Evolutionary conservation across 2,888 invertebrate species (phyloP).

Genomic region (Parnassius orleans): DNA sequence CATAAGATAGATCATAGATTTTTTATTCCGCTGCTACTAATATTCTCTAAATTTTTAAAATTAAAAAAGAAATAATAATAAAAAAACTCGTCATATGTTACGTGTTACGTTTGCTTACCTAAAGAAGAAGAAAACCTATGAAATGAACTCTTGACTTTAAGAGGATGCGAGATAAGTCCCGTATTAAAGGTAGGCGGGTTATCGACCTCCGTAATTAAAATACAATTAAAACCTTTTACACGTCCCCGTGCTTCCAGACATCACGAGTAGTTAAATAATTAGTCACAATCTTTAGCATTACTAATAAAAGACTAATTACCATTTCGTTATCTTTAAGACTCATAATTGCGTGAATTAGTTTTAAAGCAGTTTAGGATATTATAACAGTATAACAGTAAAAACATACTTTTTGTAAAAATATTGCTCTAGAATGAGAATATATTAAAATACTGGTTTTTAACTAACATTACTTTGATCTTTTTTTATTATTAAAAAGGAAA

Average conservation of each 20-base stretch:
- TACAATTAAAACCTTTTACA: conserved; percentile 34
- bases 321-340: conserved; percentile 4
- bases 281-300: conserved; percentile 34
- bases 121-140: conserved; percentile 7
- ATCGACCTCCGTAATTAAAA: conserved; percentile 36
- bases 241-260: conserved; percentile 32
- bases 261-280: conserved; percentile 36
- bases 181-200: conserved; percentile 26
- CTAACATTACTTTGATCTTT: not conserved
- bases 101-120: not conserved
- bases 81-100: too few species aligned
- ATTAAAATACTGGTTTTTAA: too few species aligned
- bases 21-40: too few species aligned
- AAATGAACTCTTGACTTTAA: conserved; percentile 9
- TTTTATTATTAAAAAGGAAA: too few species aligned
- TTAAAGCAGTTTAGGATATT: too few species aligned
- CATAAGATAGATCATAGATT: too few species aligned
- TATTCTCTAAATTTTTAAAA: too few species aligned
- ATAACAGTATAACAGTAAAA: not conserved
- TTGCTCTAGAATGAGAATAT: too few species aligned
- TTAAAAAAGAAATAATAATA: too few species aligned
- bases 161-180: not conserved
- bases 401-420: too few species aligned
- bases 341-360: conserved; percentile 5
- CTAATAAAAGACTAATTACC: conserved; percentile 19